Conservation (phyloP, 2,888 invertebrate species). For the Seira musarum region DNA sequence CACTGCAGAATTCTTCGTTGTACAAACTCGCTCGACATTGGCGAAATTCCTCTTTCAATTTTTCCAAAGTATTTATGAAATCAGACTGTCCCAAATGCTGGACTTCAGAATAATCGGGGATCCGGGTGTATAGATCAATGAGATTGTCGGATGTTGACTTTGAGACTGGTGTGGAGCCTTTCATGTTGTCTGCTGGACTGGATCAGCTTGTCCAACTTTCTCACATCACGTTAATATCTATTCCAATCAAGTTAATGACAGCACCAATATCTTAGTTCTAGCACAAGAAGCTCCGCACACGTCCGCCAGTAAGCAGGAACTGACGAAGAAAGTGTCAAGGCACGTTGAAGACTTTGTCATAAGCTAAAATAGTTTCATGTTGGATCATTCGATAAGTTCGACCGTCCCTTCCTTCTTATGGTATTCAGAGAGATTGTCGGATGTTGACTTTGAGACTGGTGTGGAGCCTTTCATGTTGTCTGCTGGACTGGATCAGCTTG, state of each 20-base stretch:
- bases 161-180: neutral
- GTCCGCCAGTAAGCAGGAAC: too few species aligned
- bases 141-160: conserved; percentile 52
- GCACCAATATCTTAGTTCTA: neutral
- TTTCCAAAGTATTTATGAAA: conserved; percentile 68
- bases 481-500: too few species aligned
- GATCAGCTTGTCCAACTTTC: neutral
- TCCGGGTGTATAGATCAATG: conserved; percentile 64
- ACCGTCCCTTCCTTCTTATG: too few species aligned
- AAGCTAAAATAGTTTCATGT: too few species aligned
- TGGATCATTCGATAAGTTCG: too few species aligned
- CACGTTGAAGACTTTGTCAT: too few species aligned
- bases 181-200: too few species aligned
- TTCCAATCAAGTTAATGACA: too few species aligned
- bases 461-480: conserved; percentile 34
- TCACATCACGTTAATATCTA: neutral
- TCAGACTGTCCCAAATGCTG: conserved; percentile 69
- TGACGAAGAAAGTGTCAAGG: too few species aligned
- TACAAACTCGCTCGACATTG: conserved; percentile 64
- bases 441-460: conserved; percentile 25
- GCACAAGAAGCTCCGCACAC: neutral
- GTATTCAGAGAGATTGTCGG: conserved; percentile 58
- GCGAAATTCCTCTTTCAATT: conserved; percentile 68
- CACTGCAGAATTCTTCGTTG: conserved; percentile 59
- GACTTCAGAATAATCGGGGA: conserved; percentile 68